A percentile compares a stretch with the other conserved stretches of the same genome.
phyloP scores from a whole-genome alignment of 2,888 invertebrate species.

The Penaeus monodon region DNA sequence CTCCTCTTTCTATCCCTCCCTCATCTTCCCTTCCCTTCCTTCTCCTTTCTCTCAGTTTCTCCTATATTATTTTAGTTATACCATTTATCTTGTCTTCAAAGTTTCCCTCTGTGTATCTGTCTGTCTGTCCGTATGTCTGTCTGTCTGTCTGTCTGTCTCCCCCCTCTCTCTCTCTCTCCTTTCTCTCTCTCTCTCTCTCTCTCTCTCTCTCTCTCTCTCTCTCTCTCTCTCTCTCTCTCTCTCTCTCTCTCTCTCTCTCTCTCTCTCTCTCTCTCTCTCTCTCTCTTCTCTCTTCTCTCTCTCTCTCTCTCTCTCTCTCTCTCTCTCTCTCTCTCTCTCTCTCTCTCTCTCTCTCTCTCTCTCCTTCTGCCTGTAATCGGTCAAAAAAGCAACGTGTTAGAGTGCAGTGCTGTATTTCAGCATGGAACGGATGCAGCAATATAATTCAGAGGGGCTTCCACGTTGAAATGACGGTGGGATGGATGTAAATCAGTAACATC shows the following conservation, averaged over 20 bases:
- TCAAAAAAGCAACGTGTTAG: no score
- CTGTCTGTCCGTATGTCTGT: not conserved
- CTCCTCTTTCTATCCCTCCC: not conserved
- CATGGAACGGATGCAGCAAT: no score
- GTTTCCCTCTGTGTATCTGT: not conserved
- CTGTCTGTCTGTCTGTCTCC: not conserved
- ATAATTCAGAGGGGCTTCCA: no score
- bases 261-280: not conserved
- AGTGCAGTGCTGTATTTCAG: no score
- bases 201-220: not conserved
- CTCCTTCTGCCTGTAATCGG: not conserved
- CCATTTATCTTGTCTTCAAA: no score
- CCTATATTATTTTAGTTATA: not conserved
- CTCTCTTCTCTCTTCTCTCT: not conserved
- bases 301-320: not conserved
- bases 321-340: not conserved
- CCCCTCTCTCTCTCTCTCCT: not conserved
- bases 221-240: not conserved
- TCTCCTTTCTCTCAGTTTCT: not conserved
- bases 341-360: slow-evolving; percentile 1
- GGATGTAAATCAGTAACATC: no score
- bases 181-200: not conserved
- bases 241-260: no score
- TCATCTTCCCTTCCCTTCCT: not conserved
- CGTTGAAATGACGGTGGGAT: no score